Percentiles rank a stretch among this genome's conserved stretches.
Evolutionary conservation across 1,140 invertebrate genomes (phyloP).

Genomic region (Nephotettix cincticeps): DNA sequence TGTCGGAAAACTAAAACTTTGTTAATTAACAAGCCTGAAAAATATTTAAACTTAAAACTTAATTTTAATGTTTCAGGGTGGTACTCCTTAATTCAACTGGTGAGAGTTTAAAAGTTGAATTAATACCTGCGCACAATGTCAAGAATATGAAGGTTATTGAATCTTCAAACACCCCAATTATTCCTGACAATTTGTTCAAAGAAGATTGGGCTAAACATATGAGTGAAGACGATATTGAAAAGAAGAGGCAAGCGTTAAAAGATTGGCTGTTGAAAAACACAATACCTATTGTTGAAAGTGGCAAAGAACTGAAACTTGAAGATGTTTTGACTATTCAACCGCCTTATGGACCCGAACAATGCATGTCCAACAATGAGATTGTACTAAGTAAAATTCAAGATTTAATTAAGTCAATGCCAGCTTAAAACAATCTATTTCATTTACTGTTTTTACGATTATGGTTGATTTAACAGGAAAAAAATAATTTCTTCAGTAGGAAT

Average conservation of each 20-base stretch:
- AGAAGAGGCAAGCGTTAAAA: slow-evolving; percentile 31
- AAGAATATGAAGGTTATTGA: slow-evolving; percentile 1
- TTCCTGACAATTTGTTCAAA: slow-evolving; percentile 5
- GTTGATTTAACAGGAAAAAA: too few species aligned
- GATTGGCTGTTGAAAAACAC: slow-evolving; percentile 44
- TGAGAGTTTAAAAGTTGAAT: neutral
- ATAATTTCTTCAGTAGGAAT: too few species aligned
- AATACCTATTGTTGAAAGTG: slow-evolving; percentile 42
- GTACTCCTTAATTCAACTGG: neutral
- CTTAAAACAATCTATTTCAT: neutral
- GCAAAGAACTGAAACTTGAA: slow-evolving; percentile 41
- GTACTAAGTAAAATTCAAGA: slow-evolving; percentile 43
- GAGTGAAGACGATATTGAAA: slow-evolving; percentile 10
- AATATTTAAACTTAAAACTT: neutral
- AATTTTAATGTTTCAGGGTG: neutral
- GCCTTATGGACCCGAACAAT: slow-evolving; percentile 43
- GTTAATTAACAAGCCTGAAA: neutral
- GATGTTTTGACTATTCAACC: slow-evolving; percentile 43
- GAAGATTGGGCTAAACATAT: slow-evolving; percentile 14
- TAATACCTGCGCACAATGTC: neutral
- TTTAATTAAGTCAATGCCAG: slow-evolving; percentile 43
- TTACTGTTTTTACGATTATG: too few species aligned
- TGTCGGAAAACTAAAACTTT: neutral
- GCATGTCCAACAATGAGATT: slow-evolving; percentile 43
- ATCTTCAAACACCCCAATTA: neutral